Conservation (phyloP, 2,888 invertebrate species). For the Steinernema carpocapsae region DNA sequence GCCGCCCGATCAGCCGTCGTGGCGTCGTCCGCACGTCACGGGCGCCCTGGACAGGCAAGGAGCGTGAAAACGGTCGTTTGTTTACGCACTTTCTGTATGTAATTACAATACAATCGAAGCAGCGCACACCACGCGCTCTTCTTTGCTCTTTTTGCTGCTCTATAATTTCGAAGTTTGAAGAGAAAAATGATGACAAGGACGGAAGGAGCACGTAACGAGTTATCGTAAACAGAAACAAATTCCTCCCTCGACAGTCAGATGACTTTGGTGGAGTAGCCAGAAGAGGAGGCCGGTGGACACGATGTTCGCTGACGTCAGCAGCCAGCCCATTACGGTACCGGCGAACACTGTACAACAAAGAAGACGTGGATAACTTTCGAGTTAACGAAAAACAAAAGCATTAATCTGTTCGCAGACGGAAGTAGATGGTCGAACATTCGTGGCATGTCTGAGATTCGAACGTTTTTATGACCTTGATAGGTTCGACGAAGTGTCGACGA, state of each 20-base stretch:
- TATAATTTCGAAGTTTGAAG: constrained; percentile 30
- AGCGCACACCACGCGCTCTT: constrained; percentile 17
- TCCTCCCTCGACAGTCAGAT: background rate
- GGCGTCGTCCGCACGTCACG: constrained; percentile 26
- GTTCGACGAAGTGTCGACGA: too few species aligned
- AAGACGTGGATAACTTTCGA: too few species aligned
- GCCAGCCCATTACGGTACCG: too few species aligned
- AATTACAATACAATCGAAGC: background rate
- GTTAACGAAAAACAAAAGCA: background rate
- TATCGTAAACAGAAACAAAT: constrained; percentile 24
- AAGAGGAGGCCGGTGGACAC: too few species aligned
- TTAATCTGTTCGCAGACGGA: background rate
- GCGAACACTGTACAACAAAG: too few species aligned
- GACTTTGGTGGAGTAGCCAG: background rate
- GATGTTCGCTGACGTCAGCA: background rate
- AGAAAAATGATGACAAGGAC: constrained; percentile 24
- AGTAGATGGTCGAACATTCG: background rate
- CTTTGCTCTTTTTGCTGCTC: background rate
- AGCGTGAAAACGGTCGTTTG: constrained; percentile 33
- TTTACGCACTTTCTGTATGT: constrained; percentile 22
- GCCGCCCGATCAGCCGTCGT: constrained; percentile 18
- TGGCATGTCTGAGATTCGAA: too few species aligned
- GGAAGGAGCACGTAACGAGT: background rate
- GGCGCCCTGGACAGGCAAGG: background rate
- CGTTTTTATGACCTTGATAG: too few species aligned